These are phyloP conservation scores for Oplegnathus fasciatus DNA, from an alignment of 2,113 vertebrate genomes.

Conservation along the genomic window DNA sequence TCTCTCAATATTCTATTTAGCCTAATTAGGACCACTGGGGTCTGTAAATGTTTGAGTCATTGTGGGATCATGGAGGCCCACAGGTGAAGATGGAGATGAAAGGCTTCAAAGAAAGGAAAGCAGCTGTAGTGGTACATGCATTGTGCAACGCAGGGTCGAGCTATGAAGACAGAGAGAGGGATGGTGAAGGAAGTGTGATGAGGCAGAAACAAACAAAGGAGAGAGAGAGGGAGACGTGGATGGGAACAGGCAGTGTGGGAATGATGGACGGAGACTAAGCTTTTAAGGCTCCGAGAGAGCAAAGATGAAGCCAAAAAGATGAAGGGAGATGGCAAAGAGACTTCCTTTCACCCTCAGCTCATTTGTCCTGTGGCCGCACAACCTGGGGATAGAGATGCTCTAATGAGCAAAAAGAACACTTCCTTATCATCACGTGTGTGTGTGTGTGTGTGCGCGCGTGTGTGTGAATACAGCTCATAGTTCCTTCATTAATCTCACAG, in stretches of 20 bases:
- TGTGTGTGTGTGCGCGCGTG: constrained; percentile 5
- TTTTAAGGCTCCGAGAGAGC: constrained; percentile 42
- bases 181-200: constrained; percentile 37
- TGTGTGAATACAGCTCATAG: constrained; percentile 13
- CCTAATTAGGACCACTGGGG: constrained; percentile 74
- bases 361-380: constrained; percentile 52
- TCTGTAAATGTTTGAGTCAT: constrained; percentile 64
- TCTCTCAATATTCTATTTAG: constrained; percentile 56
- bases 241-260: constrained; percentile 35
- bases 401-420: constrained; percentile 55
- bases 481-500: constrained; percentile 44
- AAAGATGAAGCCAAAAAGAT: constrained; percentile 48
- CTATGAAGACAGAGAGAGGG: constrained; percentile 24
- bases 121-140: constrained; percentile 12
- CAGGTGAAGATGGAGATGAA: constrained; percentile 65
- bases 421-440: constrained; percentile 21
- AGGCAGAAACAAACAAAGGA: constrained; percentile 47
- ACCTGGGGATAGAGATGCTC: constrained; percentile 47
- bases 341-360: constrained; percentile 44
- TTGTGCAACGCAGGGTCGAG: constrained; percentile 41
- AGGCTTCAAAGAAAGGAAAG: constrained; percentile 42
- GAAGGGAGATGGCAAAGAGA: constrained; percentile 48
- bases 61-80: constrained; percentile 45
- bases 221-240: neutral
- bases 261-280: constrained; percentile 17